Base-by-base conservation (phyloP, 2,888 invertebrate species). In the Campoplex capitator region DNA sequence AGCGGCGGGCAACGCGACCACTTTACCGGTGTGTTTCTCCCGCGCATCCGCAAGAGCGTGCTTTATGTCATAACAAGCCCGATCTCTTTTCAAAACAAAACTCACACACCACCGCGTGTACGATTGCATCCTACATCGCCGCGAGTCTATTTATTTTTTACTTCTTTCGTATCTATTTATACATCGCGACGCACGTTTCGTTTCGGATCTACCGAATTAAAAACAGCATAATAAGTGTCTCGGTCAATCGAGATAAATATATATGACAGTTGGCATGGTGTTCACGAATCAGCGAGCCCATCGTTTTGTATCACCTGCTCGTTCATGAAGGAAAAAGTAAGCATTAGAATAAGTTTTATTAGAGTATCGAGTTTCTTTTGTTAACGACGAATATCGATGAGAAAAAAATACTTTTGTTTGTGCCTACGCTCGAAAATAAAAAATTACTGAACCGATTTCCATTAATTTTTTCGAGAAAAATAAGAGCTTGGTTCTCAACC, bases 151-250 rank as follows among this genome's bases (percentile, higher is more conserved):
- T 23, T 42, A 16, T 70, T 23, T 70, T 42, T 28, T 48, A 70
- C 28, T 28, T 28, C 70, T 28, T 48, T 68, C 42, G 18, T 6
- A 9, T 68, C 42, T 68, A 42, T 68, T 68, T 38, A 62, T 62
- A 62, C 16, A 28, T 32, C 51, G 4, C 9, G 6, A 16, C 18
- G 48, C 28, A 51, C 71, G 32, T 71, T 51, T 71, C 71, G 32
- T 54, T 51, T 51, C 51, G 51, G 16, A 51, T 71, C 45, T 23
- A 45, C 28, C 51, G 51, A 51, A 71, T 71, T 51, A 48, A 32
- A 51, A 32, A 51, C 23, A 13, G 45, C 9, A 48, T 35, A 51
- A 56, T 74, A 74, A 56, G 74, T n/a, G 74, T 74, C 74, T 74
- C 74, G 56, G 56, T 74, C 74, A 38, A 56, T 74, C 56, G 32